These are phyloP conservation scores for Alaudala cheleensis DNA, from an alignment of 2,113 vertebrate species.

Conservation along the genomic window DNA sequence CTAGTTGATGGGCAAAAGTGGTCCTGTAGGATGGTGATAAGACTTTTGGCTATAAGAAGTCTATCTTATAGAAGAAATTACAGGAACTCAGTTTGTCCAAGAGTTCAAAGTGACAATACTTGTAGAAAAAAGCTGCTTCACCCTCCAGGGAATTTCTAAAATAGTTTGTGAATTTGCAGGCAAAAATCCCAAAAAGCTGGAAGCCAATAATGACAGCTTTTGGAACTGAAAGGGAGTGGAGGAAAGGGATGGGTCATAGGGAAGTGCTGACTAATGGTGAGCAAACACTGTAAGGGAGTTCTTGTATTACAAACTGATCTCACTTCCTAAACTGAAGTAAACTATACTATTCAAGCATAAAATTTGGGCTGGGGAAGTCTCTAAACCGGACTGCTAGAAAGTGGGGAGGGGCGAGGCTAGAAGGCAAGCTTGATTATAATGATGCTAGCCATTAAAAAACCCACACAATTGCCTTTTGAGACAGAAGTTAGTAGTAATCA, in stretches of 20 bases:
- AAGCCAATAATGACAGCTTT: neutral
- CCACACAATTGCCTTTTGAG: neutral
- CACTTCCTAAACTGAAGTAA: constrained; percentile 12
- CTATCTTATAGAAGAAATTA: neutral
- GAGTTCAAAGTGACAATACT: neutral
- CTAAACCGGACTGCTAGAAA: neutral
- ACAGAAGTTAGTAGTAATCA: neutral
- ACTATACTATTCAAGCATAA: neutral
- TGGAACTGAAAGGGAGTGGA: constrained; percentile 17
- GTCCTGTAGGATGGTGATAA: neutral
- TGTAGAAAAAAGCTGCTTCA: neutral
- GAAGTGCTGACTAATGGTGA: constrained; percentile 47
- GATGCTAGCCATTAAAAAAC: neutral
- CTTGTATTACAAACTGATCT: neutral
- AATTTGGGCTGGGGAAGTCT: neutral
- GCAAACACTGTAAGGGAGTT: neutral
- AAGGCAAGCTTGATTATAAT: neutral
- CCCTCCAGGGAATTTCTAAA: neutral
- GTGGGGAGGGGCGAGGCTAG: neutral
- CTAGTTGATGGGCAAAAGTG: neutral
- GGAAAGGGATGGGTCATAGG: constrained; percentile 29
- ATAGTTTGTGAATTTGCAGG: neutral
- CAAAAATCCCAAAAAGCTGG: neutral
- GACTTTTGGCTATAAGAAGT: neutral
- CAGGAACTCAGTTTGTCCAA: neutral